Percentiles rank a stretch among this genome's conserved stretches.
These are phyloP conservation scores for Butorides virescens DNA, from an alignment of 2,113 vertebrate genomes.

Conservation along the genomic window DNA sequence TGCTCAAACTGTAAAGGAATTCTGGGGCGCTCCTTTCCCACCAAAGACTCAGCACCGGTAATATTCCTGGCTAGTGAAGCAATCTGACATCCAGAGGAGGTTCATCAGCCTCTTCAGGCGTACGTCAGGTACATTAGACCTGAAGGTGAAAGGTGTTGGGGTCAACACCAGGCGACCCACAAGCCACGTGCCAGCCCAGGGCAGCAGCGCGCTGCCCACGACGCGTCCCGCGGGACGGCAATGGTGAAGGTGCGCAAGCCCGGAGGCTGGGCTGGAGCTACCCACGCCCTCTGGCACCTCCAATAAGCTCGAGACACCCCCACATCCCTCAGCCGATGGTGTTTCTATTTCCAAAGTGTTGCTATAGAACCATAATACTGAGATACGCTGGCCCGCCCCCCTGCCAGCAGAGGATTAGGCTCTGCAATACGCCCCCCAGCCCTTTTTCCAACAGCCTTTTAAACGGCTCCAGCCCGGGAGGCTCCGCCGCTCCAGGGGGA, in stretches of 20 bases:
- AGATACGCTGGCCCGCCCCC: neutral
- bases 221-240: neutral
- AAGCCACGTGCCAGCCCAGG: neutral
- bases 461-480: neutral
- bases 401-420: neutral
- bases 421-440: neutral
- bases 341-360: neutral
- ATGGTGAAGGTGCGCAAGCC: rapidly evolving
- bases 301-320: rapidly evolving
- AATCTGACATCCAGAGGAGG: neutral
- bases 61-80: neutral
- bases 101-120: neutral
- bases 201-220: neutral
- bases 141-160: neutral
- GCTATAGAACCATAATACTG: neutral
- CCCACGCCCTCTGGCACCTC: neutral
- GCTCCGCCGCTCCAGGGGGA: neutral
- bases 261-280: too few species aligned
- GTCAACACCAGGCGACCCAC: neutral
- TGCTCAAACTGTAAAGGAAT: neutral
- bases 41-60: neutral
- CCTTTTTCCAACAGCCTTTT: neutral
- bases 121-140: rapidly evolving
- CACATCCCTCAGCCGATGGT: neutral
- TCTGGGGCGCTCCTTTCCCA: neutral